Conservation (phyloP, 1,140 invertebrate species). For the Berghia stephanieae region DNA sequence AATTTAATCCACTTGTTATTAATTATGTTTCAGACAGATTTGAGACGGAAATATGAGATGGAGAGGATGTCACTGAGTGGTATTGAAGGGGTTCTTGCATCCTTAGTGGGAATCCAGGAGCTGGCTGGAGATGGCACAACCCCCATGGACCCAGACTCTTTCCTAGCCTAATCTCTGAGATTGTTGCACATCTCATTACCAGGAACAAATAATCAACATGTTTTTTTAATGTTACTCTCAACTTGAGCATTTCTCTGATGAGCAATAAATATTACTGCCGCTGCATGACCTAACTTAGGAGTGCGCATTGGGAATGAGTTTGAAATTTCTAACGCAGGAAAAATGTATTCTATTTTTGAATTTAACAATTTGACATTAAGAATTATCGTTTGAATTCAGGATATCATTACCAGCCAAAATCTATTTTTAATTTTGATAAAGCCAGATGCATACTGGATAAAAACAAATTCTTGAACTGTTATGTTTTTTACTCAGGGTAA, state of each 20-base stretch:
- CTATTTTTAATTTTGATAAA: too few relatives aligned
- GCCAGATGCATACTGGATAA: too few relatives aligned
- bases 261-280: background rate
- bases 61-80: slow-evolving; percentile 43
- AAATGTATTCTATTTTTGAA: slow-evolving; percentile 1
- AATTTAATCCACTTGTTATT: too few relatives aligned
- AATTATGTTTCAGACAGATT: slow-evolving; percentile 38
- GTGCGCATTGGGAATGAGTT: too few relatives aligned
- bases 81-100: slow-evolving; percentile 37
- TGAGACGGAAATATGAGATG: slow-evolving; percentile 44
- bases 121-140: slow-evolving; percentile 51
- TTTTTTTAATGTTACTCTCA: background rate
- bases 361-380: too few relatives aligned
- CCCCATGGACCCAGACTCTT: slow-evolving; percentile 48
- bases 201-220: background rate
- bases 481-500: background rate
- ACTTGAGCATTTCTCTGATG: background rate
- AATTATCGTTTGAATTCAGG: too few relatives aligned
- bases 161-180: slow-evolving; percentile 11
- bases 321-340: background rate
- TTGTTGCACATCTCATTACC: too few relatives aligned
- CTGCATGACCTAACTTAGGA: background rate
- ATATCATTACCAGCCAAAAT: too few relatives aligned
- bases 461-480: too few relatives aligned
- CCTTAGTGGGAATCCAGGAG: slow-evolving; percentile 42